A percentile compares a stretch with the other conserved stretches of the same genome.
phyloP scores from a whole-genome alignment of 2,113 vertebrate species.

The Arenaria interpres region DNA sequence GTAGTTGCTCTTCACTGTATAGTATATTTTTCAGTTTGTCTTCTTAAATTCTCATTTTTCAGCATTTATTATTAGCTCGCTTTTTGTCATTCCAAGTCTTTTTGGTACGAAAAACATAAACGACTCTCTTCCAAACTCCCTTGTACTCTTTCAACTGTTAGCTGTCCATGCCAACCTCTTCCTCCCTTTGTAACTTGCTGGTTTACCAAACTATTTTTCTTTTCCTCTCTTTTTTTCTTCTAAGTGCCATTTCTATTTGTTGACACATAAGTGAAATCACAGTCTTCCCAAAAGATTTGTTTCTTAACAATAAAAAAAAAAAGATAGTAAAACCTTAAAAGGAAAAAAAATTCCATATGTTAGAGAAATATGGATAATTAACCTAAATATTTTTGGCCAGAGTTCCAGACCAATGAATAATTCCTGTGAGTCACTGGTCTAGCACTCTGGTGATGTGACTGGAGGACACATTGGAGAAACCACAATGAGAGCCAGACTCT shows the following conservation, averaged over 20 bases:
- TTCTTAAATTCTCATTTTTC: background rate
- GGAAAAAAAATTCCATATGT: background rate
- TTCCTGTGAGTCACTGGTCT: background rate
- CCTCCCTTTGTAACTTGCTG: background rate
- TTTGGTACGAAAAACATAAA: background rate
- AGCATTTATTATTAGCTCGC: background rate
- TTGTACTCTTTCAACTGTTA: background rate
- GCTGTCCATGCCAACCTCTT: background rate
- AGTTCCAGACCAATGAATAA: background rate
- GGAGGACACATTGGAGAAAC: background rate
- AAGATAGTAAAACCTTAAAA: background rate
- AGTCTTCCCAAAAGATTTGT: background rate
- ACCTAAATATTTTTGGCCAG: background rate
- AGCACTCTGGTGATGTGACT: background rate
- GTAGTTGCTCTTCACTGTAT: background rate
- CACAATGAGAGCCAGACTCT: background rate
- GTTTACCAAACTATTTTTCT: background rate
- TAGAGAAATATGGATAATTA: background rate
- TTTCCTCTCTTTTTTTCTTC: background rate
- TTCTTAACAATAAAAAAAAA: background rate
- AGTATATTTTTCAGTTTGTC: background rate
- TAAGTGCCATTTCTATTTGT: background rate
- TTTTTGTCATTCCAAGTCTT: background rate
- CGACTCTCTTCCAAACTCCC: background rate
- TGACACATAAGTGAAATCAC: background rate